Base-by-base conservation (phyloP, 2,113 vertebrate genomes). In the Aythya baeri region DNA sequence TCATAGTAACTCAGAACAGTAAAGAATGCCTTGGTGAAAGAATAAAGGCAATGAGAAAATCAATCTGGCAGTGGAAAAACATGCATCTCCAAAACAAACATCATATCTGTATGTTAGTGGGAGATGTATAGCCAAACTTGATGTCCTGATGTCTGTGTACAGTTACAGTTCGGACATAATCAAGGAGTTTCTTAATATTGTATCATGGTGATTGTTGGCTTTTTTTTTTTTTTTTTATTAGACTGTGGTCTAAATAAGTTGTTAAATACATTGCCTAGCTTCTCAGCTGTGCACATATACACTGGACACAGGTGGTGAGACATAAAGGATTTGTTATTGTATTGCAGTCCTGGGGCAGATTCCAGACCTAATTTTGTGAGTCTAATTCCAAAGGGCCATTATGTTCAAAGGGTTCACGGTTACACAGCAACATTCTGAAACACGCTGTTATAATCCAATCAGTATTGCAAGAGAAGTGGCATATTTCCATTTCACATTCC, bases 401-500 rank as follows among this genome's bases (percentile, higher is more conserved):
- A 91, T 86, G 61, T 67, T 94, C 73, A 86, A 77, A 91, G 16
- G 73, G 61, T 62, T 95, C 80, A 75, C 38, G 58, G 65, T 71
- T 94, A 84, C 72, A 91, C 61, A 93, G 76, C 58, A 90, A 54
- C 88, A 88, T 93, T 90, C n/a, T 88, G 79, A 93, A 78, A 46
- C 80, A 79, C 67, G 58, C 38, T 0, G 0, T 57, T 94, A 43
- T 94, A 97, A 96, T 92, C 92, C 77, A 92, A 95, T 92, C 94
- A 78, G 65, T 93, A 88, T 81, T 83, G 83, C 22, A 77, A 91
- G 83, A 92, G 88, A 94, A 95, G 95, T 86, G 80, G 76, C 61
- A 65, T 92, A 67, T 88, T 95, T 95, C 92, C 93, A 89, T 96
- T 95, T 95, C 83, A 92, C 86, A 85, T 92, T 94, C 81, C 7